Base-by-base conservation (phyloP, 2,113 vertebrate species). In the Cervus canadensis region DNA sequence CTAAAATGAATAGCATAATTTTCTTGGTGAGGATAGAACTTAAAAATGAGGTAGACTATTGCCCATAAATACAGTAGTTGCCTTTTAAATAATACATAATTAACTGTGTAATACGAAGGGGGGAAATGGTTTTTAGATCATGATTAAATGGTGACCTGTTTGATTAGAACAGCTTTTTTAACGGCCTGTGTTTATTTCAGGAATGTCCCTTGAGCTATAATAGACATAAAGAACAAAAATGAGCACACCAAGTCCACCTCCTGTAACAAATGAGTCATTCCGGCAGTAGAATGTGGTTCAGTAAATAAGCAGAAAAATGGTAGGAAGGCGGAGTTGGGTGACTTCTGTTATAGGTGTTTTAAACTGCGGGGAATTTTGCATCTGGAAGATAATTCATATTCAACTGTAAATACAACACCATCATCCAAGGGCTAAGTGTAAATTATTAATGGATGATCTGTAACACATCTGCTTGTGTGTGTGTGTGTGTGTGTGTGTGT, bases 281-380 rank as follows among this genome's bases (percentile, higher is more conserved):
- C 1, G 54, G 57, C 76, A 60, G 40, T 28, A 56, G 64, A 83
- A 52, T 87, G 82, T 79, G 52, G 56, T 79, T 91, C 30, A 25
- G 17, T 84, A 94, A 96, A 87, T 28, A 57, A 76, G 26, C 60
- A 97, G 74, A 92, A 85, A 89, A 93, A 71, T 60, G 23, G 19
- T 78, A 86, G 67, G 28, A 76, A 64, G 40, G 17, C 8, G 30
- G 33, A 85, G 25, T 56, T 82, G 52, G 17, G 14, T 86, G 60
- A 36, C 23, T 84, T 11, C 25, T 21, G 81, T 81, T 64, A 59
- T 1, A 50, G 23, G 16, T 45, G 17, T 86, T 85, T 79, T 96
- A 60, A 96, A 83, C n/a, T 95, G 13, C 28, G 95, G 89, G 76
- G 57, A 96, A 78, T 96, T 97, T 85, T 91, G 33, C 33, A 52